phyloP scores from a whole-genome alignment of 2,797 vertebrate genomes.

The Enteromius argenteus region DNA sequence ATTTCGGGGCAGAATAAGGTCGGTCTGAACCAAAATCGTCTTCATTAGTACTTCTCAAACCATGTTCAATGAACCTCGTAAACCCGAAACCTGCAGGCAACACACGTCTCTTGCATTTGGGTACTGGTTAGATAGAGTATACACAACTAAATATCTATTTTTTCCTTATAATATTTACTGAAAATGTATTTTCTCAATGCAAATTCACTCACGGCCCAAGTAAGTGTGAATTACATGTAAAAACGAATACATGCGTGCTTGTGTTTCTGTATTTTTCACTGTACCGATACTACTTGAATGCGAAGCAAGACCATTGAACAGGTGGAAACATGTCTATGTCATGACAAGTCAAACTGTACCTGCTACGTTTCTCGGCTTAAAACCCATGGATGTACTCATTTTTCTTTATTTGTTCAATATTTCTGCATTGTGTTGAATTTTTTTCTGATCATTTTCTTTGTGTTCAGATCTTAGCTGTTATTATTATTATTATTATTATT shows the following conservation, averaged over 20 bases:
- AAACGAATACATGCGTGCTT: constrained; percentile 30
- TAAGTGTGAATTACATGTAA: constrained; percentile 42
- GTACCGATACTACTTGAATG: constrained; percentile 85
- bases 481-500: constrained; percentile 54
- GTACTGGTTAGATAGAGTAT: constrained; percentile 44
- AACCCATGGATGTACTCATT: constrained; percentile 54
- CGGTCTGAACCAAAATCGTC: constrained; percentile 34
- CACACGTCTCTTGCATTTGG: constrained; percentile 26
- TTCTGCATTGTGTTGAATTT: constrained; percentile 50
- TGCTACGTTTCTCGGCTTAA: constrained; percentile 70
- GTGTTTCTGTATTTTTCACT: constrained; percentile 71
- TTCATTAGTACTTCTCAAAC: constrained; percentile 45
- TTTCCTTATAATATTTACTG: constrained; percentile 29
- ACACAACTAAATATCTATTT: constrained; percentile 8
- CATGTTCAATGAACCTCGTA: constrained; percentile 10
- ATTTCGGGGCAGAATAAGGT: constrained; percentile 60
- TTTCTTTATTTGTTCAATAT: constrained; percentile 29
- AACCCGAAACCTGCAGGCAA: constrained; percentile 16
- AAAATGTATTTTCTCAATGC: constrained; percentile 38
- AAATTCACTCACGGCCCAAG: constrained; percentile 29
- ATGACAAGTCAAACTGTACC: constrained; percentile 70
- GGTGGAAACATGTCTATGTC: constrained; percentile 74
- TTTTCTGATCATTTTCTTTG: constrained; percentile 59
- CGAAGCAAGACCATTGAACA: constrained; percentile 80
- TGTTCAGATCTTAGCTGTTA: constrained; percentile 68